Evolutionary conservation across 2,888 invertebrate genomes (phyloP).

Genomic region (Agonopterix heracliana): DNA sequence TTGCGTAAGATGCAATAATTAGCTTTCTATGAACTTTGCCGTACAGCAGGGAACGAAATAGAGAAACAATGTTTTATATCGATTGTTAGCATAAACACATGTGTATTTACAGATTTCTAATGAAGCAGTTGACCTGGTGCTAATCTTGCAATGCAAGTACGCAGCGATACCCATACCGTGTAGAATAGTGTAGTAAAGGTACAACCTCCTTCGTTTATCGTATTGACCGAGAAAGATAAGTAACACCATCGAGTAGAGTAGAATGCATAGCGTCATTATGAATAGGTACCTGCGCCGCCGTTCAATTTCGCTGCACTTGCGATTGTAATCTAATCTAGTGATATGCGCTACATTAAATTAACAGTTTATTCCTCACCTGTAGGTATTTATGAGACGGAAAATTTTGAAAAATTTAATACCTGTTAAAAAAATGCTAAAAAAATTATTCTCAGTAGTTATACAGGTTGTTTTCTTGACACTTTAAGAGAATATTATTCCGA

Average conservation of each 20-base stretch:
- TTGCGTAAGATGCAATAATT: neutral
- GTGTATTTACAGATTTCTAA: neutral
- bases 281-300: neutral
- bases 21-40: neutral
- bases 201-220: slow-evolving; percentile 22
- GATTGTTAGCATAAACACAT: too few species aligned
- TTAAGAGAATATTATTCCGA: too few species aligned
- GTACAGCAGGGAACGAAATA: neutral
- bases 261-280: slow-evolving; percentile 3
- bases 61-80: neutral
- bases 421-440: too few species aligned
- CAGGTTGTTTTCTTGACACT: too few species aligned
- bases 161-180: neutral
- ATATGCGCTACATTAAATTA: neutral
- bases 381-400: too few species aligned
- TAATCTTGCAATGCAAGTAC: neutral
- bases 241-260: slow-evolving; percentile 4
- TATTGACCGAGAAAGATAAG: slow-evolving; percentile 39
- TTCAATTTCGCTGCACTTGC: neutral
- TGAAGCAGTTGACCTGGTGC: neutral
- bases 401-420: too few species aligned
- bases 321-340: neutral
- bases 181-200: neutral
- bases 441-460: too few species aligned
- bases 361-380: too few species aligned